Evolutionary conservation across 2,113 vertebrate species (phyloP), one percentile per base, ranked within the genome.

Genomic region (Planiliza haematocheilus): DNA sequence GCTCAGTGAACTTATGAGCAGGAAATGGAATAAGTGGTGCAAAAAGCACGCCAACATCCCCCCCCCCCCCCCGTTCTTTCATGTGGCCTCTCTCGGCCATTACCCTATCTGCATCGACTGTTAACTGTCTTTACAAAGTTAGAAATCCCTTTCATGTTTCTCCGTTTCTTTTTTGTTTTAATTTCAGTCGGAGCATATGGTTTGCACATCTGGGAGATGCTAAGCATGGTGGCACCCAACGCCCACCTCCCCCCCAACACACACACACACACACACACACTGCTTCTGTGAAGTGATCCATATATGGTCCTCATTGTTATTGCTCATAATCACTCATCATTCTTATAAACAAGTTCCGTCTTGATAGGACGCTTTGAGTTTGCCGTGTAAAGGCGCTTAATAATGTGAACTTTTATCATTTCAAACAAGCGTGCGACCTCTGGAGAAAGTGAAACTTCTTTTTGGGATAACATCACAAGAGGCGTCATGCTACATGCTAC

Each of bases 11-110:
- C 95, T 96, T 95, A 92, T 94, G 94, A 94, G 93, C 95, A 96
- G 96, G 96, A 98, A 98, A 94, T 94, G 73, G 85, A 92, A 89
- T 84, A 83, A 90, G 85, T 79, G 78, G 76, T 64, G 86, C 89
- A 90, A 89, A 91, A 94, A 94, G 93, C 91, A 91, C 77, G 86
- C 92, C 92, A 94, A 95, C 95, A 95, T 96, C 94, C 93, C 91
- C 24, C 5, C 24, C 92, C 92, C 95, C 96, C 94, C 92, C 91
- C 79, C 85, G 85, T 70, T 89, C 94, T 85, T 97, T 97, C 94
- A 98, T 98, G 97, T 97, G 97, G 96, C 95, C 95, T 92, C 93
- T 95, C 93, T 95, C 95, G 95, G 95, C 94, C 94, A 92, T 93
- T 94, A 94, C 93, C 95, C 94, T 95, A 91, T 94, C 88, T 87